Percentiles rank a stretch among this genome's conserved stretches.
phyloP scores from a whole-genome alignment of 2,797 vertebrate species.

The Thaleichthys pacificus region DNA sequence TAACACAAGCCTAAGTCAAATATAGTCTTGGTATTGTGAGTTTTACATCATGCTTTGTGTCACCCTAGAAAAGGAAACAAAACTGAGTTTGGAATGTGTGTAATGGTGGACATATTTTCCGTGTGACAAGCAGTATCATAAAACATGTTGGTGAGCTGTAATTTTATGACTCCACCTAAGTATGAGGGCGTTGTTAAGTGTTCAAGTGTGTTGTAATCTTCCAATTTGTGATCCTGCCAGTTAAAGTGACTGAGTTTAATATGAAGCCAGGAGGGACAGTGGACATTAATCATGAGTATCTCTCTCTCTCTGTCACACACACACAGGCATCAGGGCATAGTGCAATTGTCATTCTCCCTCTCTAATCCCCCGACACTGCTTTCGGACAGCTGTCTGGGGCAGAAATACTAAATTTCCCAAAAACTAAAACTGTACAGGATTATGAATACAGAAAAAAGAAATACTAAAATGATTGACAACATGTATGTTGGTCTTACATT shows the following conservation, averaged over 20 bases:
- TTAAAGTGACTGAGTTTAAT: not conserved
- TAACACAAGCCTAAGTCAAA: not conserved
- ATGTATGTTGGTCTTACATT: not conserved
- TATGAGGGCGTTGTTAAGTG: not conserved
- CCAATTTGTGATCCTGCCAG: not conserved
- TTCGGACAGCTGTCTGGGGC: not conserved
- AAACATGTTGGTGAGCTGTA: not conserved
- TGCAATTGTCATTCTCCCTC: not conserved
- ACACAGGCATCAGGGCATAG: conserved; percentile 19
- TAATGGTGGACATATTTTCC: not conserved
- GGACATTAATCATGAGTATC: not conserved
- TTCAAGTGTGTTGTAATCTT: not conserved
- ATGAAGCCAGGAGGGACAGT: conserved; percentile 1
- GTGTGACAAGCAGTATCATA: not conserved
- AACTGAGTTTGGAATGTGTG: not conserved
- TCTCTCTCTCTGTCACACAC: conserved; percentile 2
- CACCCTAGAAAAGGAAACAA: not conserved
- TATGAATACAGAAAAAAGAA: not conserved
- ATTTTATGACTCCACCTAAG: no score
- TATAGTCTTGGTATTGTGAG: not conserved
- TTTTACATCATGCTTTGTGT: not conserved
- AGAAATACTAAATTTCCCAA: not conserved
- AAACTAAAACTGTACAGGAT: not conserved
- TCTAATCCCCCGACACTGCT: not conserved
- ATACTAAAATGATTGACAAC: not conserved